Conservation (phyloP, 37 sponge, comb jelly and placozoan genomes). For the Beroe ovata region DNA sequence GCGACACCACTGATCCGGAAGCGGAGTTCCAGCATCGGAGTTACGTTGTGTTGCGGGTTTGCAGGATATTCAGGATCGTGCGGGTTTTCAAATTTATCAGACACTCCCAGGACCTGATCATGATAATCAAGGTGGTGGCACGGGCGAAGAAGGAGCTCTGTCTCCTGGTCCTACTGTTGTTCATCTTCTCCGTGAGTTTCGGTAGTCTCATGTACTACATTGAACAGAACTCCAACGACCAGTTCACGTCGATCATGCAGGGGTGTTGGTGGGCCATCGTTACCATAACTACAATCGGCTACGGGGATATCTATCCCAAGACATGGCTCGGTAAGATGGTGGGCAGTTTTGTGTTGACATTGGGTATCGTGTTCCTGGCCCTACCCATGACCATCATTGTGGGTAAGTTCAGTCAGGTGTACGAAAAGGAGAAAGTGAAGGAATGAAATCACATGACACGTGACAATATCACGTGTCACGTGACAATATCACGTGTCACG, state of each 20-base stretch:
- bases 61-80: constrained; percentile 53
- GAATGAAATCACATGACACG: no score
- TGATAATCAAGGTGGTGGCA: constrained; percentile 61
- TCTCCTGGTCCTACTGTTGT: constrained; percentile 48
- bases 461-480: no score
- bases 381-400: constrained; percentile 67
- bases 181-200: constrained; percentile 65
- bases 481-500: no score
- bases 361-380: constrained; percentile 64
- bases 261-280: constrained; percentile 68
- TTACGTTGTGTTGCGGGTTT: constrained; percentile 47
- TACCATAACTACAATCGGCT: constrained; percentile 60
- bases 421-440: constrained; percentile 49
- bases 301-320: constrained; percentile 41
- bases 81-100: constrained; percentile 61
- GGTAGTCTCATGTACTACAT: constrained; percentile 65
- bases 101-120: constrained; percentile 63
- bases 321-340: constrained; percentile 66
- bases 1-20: background rate
- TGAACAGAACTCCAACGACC: background rate
- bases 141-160: constrained; percentile 60
- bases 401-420: constrained; percentile 53
- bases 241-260: constrained; percentile 57
- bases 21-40: background rate
- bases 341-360: constrained; percentile 33